A percentile compares a stretch with the other conserved stretches of the same genome.
Evolutionary conservation across 2,113 vertebrate species (phyloP).

Genomic region (Psettodes erumei): DNA sequence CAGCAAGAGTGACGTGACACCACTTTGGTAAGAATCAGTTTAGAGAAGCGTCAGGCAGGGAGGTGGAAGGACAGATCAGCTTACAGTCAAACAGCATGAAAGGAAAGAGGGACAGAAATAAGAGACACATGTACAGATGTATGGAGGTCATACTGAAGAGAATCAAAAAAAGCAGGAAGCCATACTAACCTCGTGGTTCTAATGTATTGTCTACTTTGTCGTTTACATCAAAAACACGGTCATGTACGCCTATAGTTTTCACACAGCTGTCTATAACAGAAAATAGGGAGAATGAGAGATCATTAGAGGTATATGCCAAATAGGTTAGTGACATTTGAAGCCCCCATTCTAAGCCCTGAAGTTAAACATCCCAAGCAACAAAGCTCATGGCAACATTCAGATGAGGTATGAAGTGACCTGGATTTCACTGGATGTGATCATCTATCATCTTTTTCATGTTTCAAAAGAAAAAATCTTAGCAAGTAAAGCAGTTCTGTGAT

Average conservation of each 20-base stretch:
- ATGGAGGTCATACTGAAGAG: conserved; percentile 82
- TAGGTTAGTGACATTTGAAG: conserved; percentile 92
- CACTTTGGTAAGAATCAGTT: conserved; percentile 15
- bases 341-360: conserved; percentile 51
- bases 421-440: conserved; percentile 46
- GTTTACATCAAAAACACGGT: conserved; percentile 99
- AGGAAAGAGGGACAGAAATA: conserved; percentile 79
- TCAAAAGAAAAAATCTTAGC: conserved; percentile 18
- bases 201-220: conserved; percentile 99
- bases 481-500: conserved; percentile 83
- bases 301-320: conserved; percentile 90
- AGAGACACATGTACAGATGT: conserved; percentile 73
- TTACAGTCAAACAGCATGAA: conserved; percentile 47
- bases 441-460: conserved; percentile 45
- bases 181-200: conserved; percentile 99
- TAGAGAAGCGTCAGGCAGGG: conserved; percentile 25
- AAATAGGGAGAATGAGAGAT: conserved; percentile 89
- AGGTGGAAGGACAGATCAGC: conserved; percentile 13
- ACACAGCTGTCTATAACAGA: conserved; percentile 99
- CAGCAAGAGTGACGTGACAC: conserved; percentile 27
- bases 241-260: conserved; percentile 99
- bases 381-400: conserved; percentile 82
- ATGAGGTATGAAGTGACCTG: conserved; percentile 55
- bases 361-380: conserved; percentile 75
- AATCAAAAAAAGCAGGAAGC: conserved; percentile 87